Evolutionary conservation across 2,113 vertebrate species (phyloP), one percentile per base, ranked within the genome.

Genomic region (Catharus bicknelli): DNA sequence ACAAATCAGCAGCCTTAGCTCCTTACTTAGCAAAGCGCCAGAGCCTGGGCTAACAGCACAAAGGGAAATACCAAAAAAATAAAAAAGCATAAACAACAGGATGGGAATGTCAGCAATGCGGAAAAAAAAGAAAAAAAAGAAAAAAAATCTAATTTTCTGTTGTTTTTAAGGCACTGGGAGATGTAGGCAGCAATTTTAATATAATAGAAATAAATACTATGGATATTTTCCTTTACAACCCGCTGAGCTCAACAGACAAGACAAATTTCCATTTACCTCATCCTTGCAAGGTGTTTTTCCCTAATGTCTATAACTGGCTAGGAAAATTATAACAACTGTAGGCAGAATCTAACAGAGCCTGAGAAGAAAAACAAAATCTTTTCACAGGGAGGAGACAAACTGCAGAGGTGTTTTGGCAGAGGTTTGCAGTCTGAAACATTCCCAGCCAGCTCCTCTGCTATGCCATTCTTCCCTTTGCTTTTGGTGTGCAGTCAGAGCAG

Each of bases 1-100:
- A 68, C 86, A 86, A 95, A 93, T 86, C 94, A 84, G 45, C 34
- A 84, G 59, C 80, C 64, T 78, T 54, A 36, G 34, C 66, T 88
- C 83, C 64, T 70, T 36, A n/a, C 90, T 77, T 91, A 88, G n/a
- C 32, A 67, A 78, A 68, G 47, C 10, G 40, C 34, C 88, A 83
- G 43, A 81, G 72, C 20, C 58, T 62, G 34, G 27, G 45, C 25
- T 38, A 81, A 83, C 34, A 67, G 53, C 34, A 69, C n/a, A 77
- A 55, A 50, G 10, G 11, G 32, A 69, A 69, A 57, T 43, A 51
- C 7, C 16, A 42, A 18, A 70, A 62, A 48, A 45, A 29, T 13
- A 25, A 36, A 59, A 66, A 69, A 4, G 19, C 19, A 21, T 7
- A 83, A 47, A 42, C 13, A 77, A 74, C 1, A 25, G 29, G 8